Base-by-base conservation (phyloP, 2,888 invertebrate genomes). In the Morpho helenor region DNA sequence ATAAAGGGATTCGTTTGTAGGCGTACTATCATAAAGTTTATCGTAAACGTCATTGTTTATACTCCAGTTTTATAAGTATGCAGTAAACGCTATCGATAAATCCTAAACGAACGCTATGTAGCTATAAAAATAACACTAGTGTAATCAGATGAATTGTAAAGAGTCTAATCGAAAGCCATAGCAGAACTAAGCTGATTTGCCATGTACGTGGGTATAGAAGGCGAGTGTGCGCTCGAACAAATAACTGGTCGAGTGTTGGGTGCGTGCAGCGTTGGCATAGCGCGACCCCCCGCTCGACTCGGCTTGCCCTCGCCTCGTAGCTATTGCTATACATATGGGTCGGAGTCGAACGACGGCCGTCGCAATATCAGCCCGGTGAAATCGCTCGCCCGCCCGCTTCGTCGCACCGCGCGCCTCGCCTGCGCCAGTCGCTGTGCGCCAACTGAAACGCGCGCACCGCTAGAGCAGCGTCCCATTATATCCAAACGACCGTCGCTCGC, bases 351-450 rank as follows among this genome's bases (percentile, higher is more conserved):
- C 80, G 78, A 82, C 80, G 84, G 84, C 86, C 86, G 84, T 84
- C 87, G 87, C 87, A 87, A 86, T 88, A 88, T 88, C 87, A 85
- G 85, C 87, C 85, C 89, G 87, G 89, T 89, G 88, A 89, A 88
- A 90, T 88, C 89, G 65, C 86, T 84, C 85, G 85, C 84, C 86
- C 87, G 86, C 87, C 87, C 87, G 86, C 86, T 76, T 78, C 85
- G 81, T 74, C 86, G 79, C 86, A 80, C 84, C 86, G 80, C 87
- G 77, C 82, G 84, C 87, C 88, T 85, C 76, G 87, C 85, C 87
- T 86, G 89, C 87, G 87, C 90, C 87, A 88, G 88, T 89, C 88
- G 87, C 85, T 82, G 84, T 88, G 88, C 89, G 88, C 88, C 88
- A 87, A 88, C 89, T 85, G 90, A 86, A 89, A 87, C 88, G 90